Evolutionary conservation across 2,113 vertebrate genomes (phyloP).

Genomic region (Agelaius tricolor): DNA sequence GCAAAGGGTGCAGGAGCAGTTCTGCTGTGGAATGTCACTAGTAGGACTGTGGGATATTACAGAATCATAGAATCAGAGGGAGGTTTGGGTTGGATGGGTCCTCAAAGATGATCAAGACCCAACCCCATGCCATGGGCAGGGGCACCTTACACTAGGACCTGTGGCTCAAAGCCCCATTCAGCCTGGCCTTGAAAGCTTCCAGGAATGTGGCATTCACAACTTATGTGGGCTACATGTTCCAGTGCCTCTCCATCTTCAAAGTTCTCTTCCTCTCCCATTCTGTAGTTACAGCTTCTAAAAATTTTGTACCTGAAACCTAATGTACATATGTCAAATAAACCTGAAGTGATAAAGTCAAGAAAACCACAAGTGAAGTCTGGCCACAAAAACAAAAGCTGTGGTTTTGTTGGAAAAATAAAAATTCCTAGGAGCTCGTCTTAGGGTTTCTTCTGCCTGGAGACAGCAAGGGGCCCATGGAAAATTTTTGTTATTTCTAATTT

Average conservation of each 20-base stretch:
- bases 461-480: background rate
- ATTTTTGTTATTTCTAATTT: background rate
- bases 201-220: background rate
- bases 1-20: background rate
- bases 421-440: fast-evolving
- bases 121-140: background rate
- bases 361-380: background rate
- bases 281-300: background rate
- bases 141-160: background rate
- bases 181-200: background rate
- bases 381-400: background rate
- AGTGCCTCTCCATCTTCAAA: background rate
- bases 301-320: background rate
- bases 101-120: background rate
- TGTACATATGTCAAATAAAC: background rate
- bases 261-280: background rate
- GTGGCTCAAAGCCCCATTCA: background rate
- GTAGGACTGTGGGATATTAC: background rate
- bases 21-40: background rate
- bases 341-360: background rate
- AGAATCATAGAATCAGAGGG: background rate
- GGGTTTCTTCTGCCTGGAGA: background rate
- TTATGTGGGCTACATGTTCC: background rate
- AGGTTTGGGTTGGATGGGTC: background rate
- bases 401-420: background rate